A percentile compares a stretch with the other conserved stretches of the same genome.
Evolutionary conservation across 2,888 invertebrate genomes (phyloP).

Genomic region (Hyalella azteca): DNA sequence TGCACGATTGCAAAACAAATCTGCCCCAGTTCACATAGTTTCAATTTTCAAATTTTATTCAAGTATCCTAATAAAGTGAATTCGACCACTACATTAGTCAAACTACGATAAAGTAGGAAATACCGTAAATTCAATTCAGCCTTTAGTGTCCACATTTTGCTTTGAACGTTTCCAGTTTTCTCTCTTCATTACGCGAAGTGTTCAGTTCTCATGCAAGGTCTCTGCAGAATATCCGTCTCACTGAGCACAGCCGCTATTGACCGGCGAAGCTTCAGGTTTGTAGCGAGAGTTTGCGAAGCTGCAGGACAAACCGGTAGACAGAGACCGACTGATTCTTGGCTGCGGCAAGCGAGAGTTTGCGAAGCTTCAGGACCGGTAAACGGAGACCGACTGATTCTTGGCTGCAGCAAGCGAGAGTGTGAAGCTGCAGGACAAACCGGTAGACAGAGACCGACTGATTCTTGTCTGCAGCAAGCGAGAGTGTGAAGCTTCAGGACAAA

Average conservation of each 20-base stretch:
- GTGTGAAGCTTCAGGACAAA: background rate
- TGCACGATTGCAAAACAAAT: too few species aligned
- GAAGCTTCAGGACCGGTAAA: background rate
- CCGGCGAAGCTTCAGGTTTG: background rate
- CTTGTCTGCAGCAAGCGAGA: background rate
- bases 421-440: background rate
- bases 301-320: too few species aligned
- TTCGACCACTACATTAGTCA: too few species aligned
- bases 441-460: background rate
- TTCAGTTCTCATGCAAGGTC: too few species aligned
- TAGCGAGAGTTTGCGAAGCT: background rate
- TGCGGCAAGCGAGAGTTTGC: background rate
- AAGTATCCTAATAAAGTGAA: too few species aligned
- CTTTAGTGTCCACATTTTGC: too few species aligned
- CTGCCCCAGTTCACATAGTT: too few species aligned
- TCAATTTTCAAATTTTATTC: too few species aligned
- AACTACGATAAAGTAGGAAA: too few species aligned
- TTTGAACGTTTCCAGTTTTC: too few species aligned
- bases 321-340: background rate
- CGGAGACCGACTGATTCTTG: background rate
- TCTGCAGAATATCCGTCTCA: background rate
- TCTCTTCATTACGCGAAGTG: too few species aligned
- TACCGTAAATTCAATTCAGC: too few species aligned
- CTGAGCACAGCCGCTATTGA: background rate
- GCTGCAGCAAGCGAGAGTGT: background rate